Evolutionary conservation across 2,797 vertebrate genomes (phyloP), one percentile per base, ranked within the genome.

Genomic region (Acomys russatus): DNA sequence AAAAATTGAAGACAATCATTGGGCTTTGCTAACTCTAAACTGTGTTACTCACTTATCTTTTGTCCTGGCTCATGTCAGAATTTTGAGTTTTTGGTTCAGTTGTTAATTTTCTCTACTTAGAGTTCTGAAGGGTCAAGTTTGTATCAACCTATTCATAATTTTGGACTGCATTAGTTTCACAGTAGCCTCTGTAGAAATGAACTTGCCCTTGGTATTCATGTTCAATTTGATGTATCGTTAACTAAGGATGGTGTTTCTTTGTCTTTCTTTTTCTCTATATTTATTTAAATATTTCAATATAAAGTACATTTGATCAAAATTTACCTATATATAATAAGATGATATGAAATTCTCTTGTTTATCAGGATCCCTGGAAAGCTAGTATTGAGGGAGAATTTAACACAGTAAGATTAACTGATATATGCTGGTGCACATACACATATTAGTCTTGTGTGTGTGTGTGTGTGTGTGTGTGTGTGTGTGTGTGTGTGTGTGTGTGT

Each of bases 41-140:
- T 91, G 18, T 93, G 10, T 38, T 88, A n/a, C 20, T 92, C 18
- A 33, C 63, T 93, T 86, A 28, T 14, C 11, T 85, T 87, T 92
- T 44, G 3, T 3, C 9, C 17, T 77, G 25, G 30, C 4, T 91
- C 15, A 33, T 76, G 14, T 70, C 25, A 78, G 59, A 91, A 38
- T 71, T 94, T 94, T 80, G 44, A 88, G 12, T 77, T 90, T 97
- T 28, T 74, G 71, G 17, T 61, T 96, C 22, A 54, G 22, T 79
- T 96, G 35, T 35, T 94, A 76, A 80, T 84, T 33, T 59, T 84
- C 49, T 91, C n/a, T 84, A 17, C 22, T 88, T 28, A 73, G 30
- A 90, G 17, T 73, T 51, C 1, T 88, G 15, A 54, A 84, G 28
- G 49, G 73, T 30, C 23, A 92, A 74, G 25, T 84, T 92, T 91